These are phyloP conservation scores for Dermochelys coriacea DNA, from an alignment of 2,797 vertebrate species.

Conservation along the genomic window DNA sequence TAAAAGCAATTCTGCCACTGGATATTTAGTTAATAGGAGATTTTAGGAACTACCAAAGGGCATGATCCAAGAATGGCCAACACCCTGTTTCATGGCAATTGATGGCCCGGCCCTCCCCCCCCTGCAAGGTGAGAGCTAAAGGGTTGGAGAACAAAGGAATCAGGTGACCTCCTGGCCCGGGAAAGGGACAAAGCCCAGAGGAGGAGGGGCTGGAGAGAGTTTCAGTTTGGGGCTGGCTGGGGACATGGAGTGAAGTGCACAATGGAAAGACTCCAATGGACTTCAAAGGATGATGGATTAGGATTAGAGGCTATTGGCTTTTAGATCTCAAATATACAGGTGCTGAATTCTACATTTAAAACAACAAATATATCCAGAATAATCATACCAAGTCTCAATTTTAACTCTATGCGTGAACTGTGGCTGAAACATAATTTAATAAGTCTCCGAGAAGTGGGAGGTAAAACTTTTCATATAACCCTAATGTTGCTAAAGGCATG, in stretches of 20 bases:
- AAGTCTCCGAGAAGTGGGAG: not conserved
- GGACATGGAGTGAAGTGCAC: too few species aligned
- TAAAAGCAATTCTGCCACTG: not conserved
- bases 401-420: not conserved
- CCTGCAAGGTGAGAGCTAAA: too few species aligned
- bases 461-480: not conserved
- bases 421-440: not conserved
- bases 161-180: too few species aligned
- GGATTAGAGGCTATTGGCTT: not conserved
- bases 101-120: too few species aligned
- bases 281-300: accelerated
- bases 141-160: too few species aligned
- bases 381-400: not conserved
- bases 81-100: too few species aligned
- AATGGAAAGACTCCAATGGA: not conserved
- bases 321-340: accelerated
- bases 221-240: too few species aligned
- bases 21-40: not conserved
- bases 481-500: not conserved
- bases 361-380: not conserved
- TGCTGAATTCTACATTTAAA: not conserved
- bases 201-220: too few species aligned
- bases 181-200: too few species aligned
- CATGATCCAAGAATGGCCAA: not conserved
- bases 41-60: not conserved